Percentiles rank a stretch among this genome's conserved stretches.
phyloP scores from a whole-genome alignment of 2,113 vertebrate genomes.

The Phaetusa simplex region DNA sequence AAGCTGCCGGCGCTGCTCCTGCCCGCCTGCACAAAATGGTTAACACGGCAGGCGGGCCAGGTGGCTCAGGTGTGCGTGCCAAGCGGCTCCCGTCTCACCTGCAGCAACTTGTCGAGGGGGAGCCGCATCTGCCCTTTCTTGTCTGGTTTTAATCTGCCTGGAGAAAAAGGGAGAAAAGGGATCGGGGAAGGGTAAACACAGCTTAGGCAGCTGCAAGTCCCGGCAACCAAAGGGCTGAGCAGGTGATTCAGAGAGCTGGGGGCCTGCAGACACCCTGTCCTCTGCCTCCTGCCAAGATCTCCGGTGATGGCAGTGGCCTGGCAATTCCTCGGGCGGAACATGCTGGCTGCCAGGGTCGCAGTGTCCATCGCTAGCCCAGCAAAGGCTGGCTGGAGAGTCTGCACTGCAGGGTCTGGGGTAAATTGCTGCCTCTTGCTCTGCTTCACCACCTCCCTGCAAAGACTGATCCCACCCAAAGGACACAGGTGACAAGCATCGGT shows the following conservation, averaged over 20 bases:
- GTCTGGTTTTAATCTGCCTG: constrained; percentile 35
- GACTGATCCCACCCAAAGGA: not conserved
- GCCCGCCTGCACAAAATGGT: not conserved
- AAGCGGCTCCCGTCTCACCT: constrained; percentile 44
- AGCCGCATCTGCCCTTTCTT: constrained; percentile 47
- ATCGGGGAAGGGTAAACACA: constrained; percentile 31
- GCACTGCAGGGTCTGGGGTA: not conserved
- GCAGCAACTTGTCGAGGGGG: constrained; percentile 55
- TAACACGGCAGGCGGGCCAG: not conserved
- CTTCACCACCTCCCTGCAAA: not conserved
- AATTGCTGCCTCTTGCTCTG: not conserved
- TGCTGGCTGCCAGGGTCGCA: not conserved
- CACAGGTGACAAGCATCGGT: rapidly evolving
- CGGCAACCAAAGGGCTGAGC: not conserved
- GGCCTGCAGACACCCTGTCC: not conserved
- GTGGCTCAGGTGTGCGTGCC: constrained; percentile 45
- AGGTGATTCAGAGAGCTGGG: constrained; percentile 39
- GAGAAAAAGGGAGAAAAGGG: constrained; percentile 44
- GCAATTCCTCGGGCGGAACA: not conserved
- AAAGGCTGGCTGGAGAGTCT: not conserved
- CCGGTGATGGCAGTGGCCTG: not conserved
- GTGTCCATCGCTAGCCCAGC: not conserved
- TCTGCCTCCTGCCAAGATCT: not conserved
- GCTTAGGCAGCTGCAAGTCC: constrained; percentile 44
- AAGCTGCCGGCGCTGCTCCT: not conserved